These are phyloP conservation scores for Takifugu rubripes DNA, from an alignment of 2,797 vertebrate species.

Conservation along the genomic window DNA sequence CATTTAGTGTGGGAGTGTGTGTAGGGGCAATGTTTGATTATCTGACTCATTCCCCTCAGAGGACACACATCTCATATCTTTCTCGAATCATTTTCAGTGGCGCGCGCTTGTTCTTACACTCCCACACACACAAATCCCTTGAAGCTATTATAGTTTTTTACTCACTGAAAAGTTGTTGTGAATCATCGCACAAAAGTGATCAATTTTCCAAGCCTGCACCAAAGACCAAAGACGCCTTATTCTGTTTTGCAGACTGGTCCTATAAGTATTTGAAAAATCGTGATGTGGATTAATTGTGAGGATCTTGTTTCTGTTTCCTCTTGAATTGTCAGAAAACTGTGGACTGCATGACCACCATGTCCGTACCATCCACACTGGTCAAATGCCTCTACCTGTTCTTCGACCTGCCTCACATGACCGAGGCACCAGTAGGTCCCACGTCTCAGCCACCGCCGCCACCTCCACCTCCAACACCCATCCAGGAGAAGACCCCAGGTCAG, in stretches of 20 bases:
- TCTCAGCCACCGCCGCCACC: constrained; percentile 79
- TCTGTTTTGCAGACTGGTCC: too few species aligned
- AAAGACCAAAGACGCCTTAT: not conserved
- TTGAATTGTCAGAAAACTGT: constrained; percentile 88
- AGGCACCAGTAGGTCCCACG: constrained; percentile 80
- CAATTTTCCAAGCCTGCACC: constrained; percentile 1
- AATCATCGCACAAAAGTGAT: constrained; percentile 9
- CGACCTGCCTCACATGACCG: constrained; percentile 95
- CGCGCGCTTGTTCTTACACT: not conserved
- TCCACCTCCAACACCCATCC: constrained; percentile 72
- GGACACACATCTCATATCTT: constrained; percentile 43
- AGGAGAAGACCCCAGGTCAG: constrained; percentile 59
- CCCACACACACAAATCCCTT: not conserved
- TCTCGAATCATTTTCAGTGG: constrained; percentile 22
- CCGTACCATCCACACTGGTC: constrained; percentile 96
- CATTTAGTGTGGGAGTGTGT: constrained; percentile 12
- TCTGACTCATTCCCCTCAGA: constrained; percentile 46
- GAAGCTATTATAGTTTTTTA: constrained; percentile 2
- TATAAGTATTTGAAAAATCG: not conserved
- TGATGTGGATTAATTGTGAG: not conserved
- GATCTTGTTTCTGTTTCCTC: not conserved
- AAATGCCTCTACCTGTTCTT: constrained; percentile 99
- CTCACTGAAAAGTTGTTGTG: constrained; percentile 1
- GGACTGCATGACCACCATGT: constrained; percentile 99
- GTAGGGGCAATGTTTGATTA: constrained; percentile 42